A percentile compares a stretch with the other conserved stretches of the same genome.
Evolutionary conservation across 2,797 vertebrate species (phyloP).

Genomic region (Hydrocynus forskahlii): DNA sequence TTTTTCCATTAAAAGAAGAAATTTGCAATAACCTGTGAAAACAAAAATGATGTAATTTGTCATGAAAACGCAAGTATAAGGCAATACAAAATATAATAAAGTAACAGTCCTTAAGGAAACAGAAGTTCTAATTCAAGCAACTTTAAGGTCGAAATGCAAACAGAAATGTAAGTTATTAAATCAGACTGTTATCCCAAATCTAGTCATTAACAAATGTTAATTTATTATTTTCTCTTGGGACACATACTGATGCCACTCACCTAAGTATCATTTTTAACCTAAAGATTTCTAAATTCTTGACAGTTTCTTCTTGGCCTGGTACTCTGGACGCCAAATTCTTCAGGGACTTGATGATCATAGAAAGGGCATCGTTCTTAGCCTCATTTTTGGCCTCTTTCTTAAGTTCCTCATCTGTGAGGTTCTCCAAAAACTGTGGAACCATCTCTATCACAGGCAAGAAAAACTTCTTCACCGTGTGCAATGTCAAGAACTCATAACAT

Average conservation of each 20-base stretch:
- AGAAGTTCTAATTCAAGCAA: too few species aligned
- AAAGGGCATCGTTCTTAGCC: slow-evolving; percentile 99
- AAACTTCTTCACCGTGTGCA: slow-evolving; percentile 98
- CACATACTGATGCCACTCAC: slow-evolving; percentile 74
- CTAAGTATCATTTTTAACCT: slow-evolving; percentile 99
- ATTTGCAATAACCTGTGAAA: slow-evolving; percentile 95
- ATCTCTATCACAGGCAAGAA: slow-evolving; percentile 99
- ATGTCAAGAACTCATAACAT: slow-evolving; percentile 97
- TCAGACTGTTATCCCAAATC: too few species aligned
- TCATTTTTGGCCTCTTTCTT: slow-evolving; percentile 99
- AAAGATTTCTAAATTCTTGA: slow-evolving; percentile 99
- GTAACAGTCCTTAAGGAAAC: too few species aligned
- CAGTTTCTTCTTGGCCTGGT: slow-evolving; percentile 98
- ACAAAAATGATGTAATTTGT: background rate
- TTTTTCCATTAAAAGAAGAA: slow-evolving; percentile 99
- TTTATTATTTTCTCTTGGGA: too few species aligned
- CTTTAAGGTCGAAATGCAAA: too few species aligned
- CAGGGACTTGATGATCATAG: slow-evolving; percentile 99
- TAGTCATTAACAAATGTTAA: background rate
- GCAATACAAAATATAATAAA: background rate
- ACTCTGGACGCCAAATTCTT: slow-evolving; percentile 98
- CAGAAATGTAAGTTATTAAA: too few species aligned
- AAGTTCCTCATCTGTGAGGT: slow-evolving; percentile 97
- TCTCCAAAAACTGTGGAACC: slow-evolving; percentile 99
- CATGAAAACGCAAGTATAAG: background rate